Base-by-base conservation (phyloP, 2,888 invertebrate species). In the Lordiphosa fenestrarum region DNA sequence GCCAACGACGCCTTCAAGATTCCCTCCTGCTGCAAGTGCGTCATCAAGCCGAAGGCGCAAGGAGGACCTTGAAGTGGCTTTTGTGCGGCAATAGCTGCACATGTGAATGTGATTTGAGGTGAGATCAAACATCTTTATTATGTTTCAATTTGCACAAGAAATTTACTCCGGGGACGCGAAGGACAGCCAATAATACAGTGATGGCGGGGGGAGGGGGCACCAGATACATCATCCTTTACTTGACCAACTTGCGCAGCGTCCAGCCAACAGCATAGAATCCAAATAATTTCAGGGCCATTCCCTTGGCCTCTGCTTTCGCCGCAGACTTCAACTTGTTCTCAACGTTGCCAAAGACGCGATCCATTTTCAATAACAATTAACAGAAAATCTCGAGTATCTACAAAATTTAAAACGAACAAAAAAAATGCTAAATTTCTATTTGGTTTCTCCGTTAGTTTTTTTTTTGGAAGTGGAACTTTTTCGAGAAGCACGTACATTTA, bases 21-120 rank as follows among this genome's bases (percentile, higher is more conserved):
- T 50, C 95, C 95, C 1, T 93, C 94, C 19, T 95, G 95, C 74
- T 95, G 95, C 85, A 93, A 94, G 49, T 95, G 95, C 77, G 90
- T 91, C 23, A 53, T 77, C 44, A 71, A 64, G 49, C 6, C 36
- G 25, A 61, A 44, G n/a, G 0, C 12, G 3, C 86, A 5, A 3
- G 42, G 40, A 30, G 4, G 23, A 91, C 40, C 66, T 10, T 63
- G 57, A 57, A 39, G 12, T 10, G 38, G 21, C 1, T 9, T 7
- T n/a, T 10, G 25, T 25, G 25, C 10, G 9, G 33, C 38, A 35
- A 15, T 23, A 30, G 10, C 47, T 41, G 49, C 54, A 44, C 60
- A 67, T 57, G 67, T 51, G 59, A 57, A 65, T 75, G 77, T 73
- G 71, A 75, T 77, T 73, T 69, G 70, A 75, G 68, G 83, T 81